phyloP scores from a whole-genome alignment of 1,140 invertebrate species.

The Procambarus clarkii region DNA sequence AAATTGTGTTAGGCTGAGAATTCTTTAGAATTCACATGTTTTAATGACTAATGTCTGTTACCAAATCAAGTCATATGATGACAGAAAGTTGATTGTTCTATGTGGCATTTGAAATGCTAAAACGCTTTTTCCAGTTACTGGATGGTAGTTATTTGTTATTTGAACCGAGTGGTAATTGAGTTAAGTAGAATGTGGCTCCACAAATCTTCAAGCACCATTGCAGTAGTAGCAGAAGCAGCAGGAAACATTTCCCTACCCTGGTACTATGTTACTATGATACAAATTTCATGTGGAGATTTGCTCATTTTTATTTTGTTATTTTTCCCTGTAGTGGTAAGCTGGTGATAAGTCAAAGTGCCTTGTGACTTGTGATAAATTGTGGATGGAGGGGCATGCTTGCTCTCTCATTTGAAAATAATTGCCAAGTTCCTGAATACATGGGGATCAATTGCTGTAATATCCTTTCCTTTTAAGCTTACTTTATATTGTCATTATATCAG shows the following conservation, averaged over 20 bases:
- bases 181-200: conserved; percentile 63
- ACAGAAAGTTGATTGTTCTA: conserved; percentile 68
- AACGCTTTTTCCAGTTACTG: conserved; percentile 63
- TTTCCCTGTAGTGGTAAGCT: conserved; percentile 69
- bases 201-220: conserved; percentile 61
- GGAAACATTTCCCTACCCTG: neutral
- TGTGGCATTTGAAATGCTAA: conserved; percentile 68
- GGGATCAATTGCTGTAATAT: conserved; percentile 65
- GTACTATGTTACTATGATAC: conserved; percentile 16
- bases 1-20: conserved; percentile 68
- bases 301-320: conserved; percentile 43
- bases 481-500: conserved; percentile 15
- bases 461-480: conserved; percentile 33
- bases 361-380: conserved; percentile 70
- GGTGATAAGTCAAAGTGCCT: conserved; percentile 70
- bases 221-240: conserved; percentile 24
- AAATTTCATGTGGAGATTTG: conserved; percentile 38
- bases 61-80: conserved; percentile 68
- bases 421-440: conserved; percentile 68
- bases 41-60: conserved; percentile 67
- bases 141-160: conserved; percentile 60
- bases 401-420: conserved; percentile 69
- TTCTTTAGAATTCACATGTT: conserved; percentile 66
- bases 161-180: conserved; percentile 63
- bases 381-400: conserved; percentile 56